Evolutionary conservation across 2,797 vertebrate species (phyloP), one percentile per base, ranked within the genome.

Genomic region (Alfaro cultratus): DNA sequence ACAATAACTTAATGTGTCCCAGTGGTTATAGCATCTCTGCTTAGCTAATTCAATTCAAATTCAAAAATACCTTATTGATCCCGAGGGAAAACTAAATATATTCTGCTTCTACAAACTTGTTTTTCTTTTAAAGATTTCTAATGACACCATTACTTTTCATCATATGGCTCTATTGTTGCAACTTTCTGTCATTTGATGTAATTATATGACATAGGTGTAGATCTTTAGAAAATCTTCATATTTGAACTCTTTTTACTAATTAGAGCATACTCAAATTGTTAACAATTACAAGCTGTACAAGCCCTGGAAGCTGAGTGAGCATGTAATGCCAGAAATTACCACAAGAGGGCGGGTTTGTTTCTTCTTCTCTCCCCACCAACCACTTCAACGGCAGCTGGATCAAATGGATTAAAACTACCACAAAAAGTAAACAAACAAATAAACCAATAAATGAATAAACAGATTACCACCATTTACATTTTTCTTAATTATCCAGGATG

Each of bases 321-420:
- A 43, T 43, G 39, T 70, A 70, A 26, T 43, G 13, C 39, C 47
- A 67, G 5, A 21, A 18, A 31, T 51, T 10, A 77, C 85, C 91
- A 82, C 86, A 64, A 85, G 90, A 43, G 31, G 87, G 80, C 90
- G 90, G 85, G 83, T 0, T 45, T 31, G 74, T 18, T 77, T 81
- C 57, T 86, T 64, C 5, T 72, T 26, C 5, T 12, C n/a, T 23
- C 21, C 23, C 9, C 51, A 47, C 47, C 46, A 74, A 45, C 16
- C 15, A 62, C 26, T n/a, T 46, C 15, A 73, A 23, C 16, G 8
- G 62, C 10, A 26, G 23, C 2, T 34, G 23, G 15, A 41, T 6
- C 36, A 41, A 13, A n/a, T 43, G 36, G 39, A 70, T 16, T 2
- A 70, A 68, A 68, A n/a, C 31, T 39, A 41, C 36, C 36, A 68